Evolutionary conservation across 2,888 invertebrate genomes (phyloP), one percentile per base, ranked within the genome.

Genomic region (Epinotia bilunana): DNA sequence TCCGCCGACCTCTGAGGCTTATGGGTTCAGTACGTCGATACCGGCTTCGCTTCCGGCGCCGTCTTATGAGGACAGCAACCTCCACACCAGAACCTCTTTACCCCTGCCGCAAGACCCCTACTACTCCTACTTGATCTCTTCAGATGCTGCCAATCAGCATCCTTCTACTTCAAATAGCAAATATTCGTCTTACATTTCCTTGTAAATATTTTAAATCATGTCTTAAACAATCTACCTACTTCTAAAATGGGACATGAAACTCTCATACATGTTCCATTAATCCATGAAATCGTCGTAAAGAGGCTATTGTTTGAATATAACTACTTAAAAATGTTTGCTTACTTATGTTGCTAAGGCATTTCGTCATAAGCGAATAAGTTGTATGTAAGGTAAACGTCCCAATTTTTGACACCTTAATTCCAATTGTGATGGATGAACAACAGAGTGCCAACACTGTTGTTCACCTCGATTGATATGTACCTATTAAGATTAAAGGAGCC

Each of bases 141-240:
- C 90, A 5, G 92, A 92, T 55, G 78, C 87, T 5, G 77, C 85
- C 49, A 86, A 77, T 82, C 91, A 89, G 74, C 83, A 86, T 72
- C 74, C 86, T 39, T 78, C 88, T 55, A 69, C 89, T 39, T 77
- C 88, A 49, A 80, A 83, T 23, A 90, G 80, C 81, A 93, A 93
- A 79, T 92, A 85, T 82, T 89, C 90, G 9, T 90, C 93, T 0
- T 93, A 92, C 61, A 92, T 93, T 77, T 85, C 92, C 68, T 87
- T 93, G 82, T 93, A 86, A 86, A 65, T 72, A 63, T 16, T 39
- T 39, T 58, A 13, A n/a, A 53, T 6, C 2, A 6, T 5, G 4
- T 13, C 7, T 5, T 55, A 12, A 0, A 9, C 18, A 58, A 12
- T 49, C 20, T 43, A 39, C 39, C n/a, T 7, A 49, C 23, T 65